Conservation (phyloP, 1,140 invertebrate species). For the Bacillus rossius region DNA sequence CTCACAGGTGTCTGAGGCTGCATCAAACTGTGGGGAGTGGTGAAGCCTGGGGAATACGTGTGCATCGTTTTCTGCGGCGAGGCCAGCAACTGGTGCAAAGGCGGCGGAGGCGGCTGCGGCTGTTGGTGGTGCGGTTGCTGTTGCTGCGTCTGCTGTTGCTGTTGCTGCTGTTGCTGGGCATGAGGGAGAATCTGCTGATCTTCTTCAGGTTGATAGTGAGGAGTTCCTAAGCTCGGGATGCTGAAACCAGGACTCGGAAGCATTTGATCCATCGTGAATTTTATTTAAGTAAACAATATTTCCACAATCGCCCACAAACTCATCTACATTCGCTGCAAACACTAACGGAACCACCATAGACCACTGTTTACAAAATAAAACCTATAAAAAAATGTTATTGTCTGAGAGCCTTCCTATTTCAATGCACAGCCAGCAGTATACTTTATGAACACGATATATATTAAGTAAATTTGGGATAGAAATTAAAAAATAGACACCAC, state of each 20-base stretch:
- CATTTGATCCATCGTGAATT: slow-evolving; percentile 73
- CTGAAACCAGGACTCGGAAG: slow-evolving; percentile 81
- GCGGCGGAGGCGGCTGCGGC: slow-evolving; percentile 52
- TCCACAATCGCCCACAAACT: too few species aligned
- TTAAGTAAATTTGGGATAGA: too few species aligned
- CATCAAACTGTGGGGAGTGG: slow-evolving; percentile 70
- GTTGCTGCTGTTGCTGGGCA: slow-evolving; percentile 69
- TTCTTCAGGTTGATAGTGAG: slow-evolving; percentile 85
- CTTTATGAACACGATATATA: too few species aligned
- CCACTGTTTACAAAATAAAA: too few species aligned
- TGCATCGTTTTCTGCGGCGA: slow-evolving; percentile 45
- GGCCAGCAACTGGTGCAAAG: slow-evolving; percentile 34
- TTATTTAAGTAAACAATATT: too few species aligned
- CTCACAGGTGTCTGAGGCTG: slow-evolving; percentile 73
- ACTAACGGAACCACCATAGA: too few species aligned
- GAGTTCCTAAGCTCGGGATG: slow-evolving; percentile 85
- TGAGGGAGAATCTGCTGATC: slow-evolving; percentile 80
- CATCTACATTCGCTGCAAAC: too few species aligned
- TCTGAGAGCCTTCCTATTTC: too few species aligned
- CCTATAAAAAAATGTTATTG: too few species aligned
- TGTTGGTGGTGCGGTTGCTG: slow-evolving; percentile 40
- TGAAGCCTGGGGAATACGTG: slow-evolving; percentile 59
- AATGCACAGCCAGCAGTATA: too few species aligned
- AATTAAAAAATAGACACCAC: too few species aligned
- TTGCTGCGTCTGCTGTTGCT: slow-evolving; percentile 1